Evolutionary conservation across 2,888 invertebrate genomes (phyloP).

Genomic region (Hydrotaea cyrtoneurina): DNA sequence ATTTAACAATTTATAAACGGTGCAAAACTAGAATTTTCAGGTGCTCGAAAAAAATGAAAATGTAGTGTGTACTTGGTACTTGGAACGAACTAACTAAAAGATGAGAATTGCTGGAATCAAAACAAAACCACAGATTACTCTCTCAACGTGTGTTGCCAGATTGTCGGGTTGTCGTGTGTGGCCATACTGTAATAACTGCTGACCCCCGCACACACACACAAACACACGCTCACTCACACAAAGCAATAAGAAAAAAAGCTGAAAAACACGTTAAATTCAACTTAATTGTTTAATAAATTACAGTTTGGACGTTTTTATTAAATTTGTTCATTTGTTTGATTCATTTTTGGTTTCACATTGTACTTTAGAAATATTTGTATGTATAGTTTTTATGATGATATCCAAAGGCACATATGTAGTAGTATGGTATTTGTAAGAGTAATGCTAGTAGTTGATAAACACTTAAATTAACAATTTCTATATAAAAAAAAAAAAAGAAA

Average conservation of each 20-base stretch:
- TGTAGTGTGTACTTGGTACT: slow-evolving; percentile 65
- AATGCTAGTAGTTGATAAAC: slow-evolving; percentile 21
- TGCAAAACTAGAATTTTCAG: slow-evolving; percentile 66
- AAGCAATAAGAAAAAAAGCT: no score
- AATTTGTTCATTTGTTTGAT: slow-evolving; percentile 29
- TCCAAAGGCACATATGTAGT: slow-evolving; percentile 57
- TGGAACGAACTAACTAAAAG: slow-evolving; percentile 54
- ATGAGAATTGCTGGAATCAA: slow-evolving; percentile 47
- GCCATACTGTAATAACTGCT: no score
- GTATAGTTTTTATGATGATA: slow-evolving; percentile 5
- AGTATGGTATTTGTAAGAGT: not conserved
- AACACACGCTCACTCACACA: no score
- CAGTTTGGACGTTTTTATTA: slow-evolving; percentile 59
- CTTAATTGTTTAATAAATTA: slow-evolving; percentile 47
- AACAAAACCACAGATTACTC: slow-evolving; percentile 61
- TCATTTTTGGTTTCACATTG: slow-evolving; percentile 40
- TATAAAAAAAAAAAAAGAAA: not conserved
- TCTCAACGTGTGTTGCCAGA: slow-evolving; percentile 32
- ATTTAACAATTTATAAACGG: slow-evolving; percentile 56
- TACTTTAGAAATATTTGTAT: slow-evolving; percentile 26
- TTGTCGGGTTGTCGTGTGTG: not conserved
- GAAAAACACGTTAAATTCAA: no score
- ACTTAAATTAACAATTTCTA: slow-evolving; percentile 33
- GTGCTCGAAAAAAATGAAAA: slow-evolving; percentile 66
- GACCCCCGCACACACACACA: no score